Evolutionary conservation across 1,140 invertebrate species (phyloP).

Genomic region (Zelostemma sp.): DNA sequence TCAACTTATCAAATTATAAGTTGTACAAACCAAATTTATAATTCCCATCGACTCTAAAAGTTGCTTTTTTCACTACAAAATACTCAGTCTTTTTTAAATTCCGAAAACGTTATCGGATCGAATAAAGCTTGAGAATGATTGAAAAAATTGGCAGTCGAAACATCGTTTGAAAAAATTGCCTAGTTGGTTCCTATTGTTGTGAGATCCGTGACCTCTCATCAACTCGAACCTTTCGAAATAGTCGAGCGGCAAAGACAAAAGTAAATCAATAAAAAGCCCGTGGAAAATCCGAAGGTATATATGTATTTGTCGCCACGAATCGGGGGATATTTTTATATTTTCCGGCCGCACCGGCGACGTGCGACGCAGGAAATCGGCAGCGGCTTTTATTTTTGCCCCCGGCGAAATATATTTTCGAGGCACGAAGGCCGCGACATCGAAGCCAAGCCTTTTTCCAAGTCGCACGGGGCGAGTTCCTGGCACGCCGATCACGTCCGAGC

Average conservation of each 20-base stretch:
- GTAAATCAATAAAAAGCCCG: not conserved
- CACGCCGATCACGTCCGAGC: conserved; percentile 43
- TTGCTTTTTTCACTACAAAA: no score
- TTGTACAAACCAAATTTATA: no score
- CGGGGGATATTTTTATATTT: conserved; percentile 26
- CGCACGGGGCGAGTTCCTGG: conserved; percentile 19
- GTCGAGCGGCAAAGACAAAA: not conserved
- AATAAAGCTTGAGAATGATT: no score
- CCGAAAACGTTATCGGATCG: no score
- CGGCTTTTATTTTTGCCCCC: conserved; percentile 7
- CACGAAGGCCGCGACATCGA: conserved; percentile 23
- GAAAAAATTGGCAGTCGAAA: no score
- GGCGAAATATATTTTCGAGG: conserved; percentile 13
- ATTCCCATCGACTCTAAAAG: no score
- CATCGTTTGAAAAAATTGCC: not conserved
- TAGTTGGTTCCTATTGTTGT: not conserved
- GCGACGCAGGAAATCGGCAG: conserved; percentile 18
- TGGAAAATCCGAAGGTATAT: conserved; percentile 10
- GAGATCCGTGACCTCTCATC: not conserved
- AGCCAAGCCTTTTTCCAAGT: conserved; percentile 7
- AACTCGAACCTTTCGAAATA: not conserved
- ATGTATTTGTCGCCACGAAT: conserved; percentile 8
- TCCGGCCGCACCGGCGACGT: conserved; percentile 1
- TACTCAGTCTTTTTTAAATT: no score
- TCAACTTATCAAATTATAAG: no score